Conservation (phyloP, 2,113 vertebrate species). For the Amphiprion ocellaris region DNA sequence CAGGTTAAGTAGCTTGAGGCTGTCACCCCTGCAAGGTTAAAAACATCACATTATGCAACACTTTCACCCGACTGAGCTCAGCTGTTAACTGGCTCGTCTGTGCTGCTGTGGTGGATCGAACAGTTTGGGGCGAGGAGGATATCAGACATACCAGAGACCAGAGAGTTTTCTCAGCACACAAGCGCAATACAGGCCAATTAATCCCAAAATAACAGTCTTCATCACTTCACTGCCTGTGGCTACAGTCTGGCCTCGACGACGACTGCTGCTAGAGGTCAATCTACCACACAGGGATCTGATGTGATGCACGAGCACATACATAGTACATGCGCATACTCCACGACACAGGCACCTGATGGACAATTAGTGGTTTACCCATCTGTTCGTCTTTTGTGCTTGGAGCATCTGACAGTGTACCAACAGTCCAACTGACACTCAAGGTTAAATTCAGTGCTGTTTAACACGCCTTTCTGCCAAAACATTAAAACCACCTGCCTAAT, state of each 20-base stretch:
- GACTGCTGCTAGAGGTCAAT: slow-evolving; percentile 64
- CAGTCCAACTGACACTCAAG: slow-evolving; percentile 62
- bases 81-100: slow-evolving; percentile 42
- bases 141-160: background rate
- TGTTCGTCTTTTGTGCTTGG: slow-evolving; percentile 63
- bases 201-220: slow-evolving; percentile 50
- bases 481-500: too few relatives aligned
- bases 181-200: slow-evolving; percentile 15
- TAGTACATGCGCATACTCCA: slow-evolving; percentile 27
- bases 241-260: slow-evolving; percentile 43
- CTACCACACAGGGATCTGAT: slow-evolving; percentile 39
- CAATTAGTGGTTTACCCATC: slow-evolving; percentile 72
- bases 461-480: too few relatives aligned
- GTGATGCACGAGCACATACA: slow-evolving; percentile 13
- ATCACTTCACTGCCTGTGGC: slow-evolving; percentile 62
- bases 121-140: slow-evolving; percentile 9
- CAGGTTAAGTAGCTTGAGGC: slow-evolving; percentile 65
- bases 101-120: slow-evolving; percentile 29
- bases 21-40: slow-evolving; percentile 70
- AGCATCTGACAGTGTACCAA: slow-evolving; percentile 51
- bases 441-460: slow-evolving; percentile 47
- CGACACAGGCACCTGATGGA: slow-evolving; percentile 63
- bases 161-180: slow-evolving; percentile 13
- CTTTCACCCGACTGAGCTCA: slow-evolving; percentile 49
- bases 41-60: slow-evolving; percentile 66